Conservation (phyloP, 2,888 invertebrate species). For the Panorpa germanica region DNA sequence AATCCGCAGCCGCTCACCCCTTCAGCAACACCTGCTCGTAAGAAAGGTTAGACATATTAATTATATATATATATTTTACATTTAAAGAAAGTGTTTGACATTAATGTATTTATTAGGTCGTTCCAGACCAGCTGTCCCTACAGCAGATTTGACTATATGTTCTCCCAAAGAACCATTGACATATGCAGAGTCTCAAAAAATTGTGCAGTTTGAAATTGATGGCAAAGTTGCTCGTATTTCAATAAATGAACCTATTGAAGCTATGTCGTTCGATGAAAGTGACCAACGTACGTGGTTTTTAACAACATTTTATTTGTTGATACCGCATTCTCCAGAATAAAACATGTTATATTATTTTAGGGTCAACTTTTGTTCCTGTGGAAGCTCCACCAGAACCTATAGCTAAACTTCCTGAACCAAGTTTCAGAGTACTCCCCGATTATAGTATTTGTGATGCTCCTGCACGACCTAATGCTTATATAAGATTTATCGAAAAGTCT, state of each 20-base stretch:
- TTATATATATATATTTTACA: no score
- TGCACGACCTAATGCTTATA: constrained; percentile 71
- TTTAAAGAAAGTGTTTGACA: no score
- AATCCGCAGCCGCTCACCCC: constrained; percentile 48
- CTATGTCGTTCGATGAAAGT: constrained; percentile 48
- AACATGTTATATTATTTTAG: no score
- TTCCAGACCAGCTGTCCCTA: constrained; percentile 20
- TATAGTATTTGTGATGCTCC: constrained; percentile 72
- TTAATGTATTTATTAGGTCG: no score
- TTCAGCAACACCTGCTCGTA: constrained; percentile 37
- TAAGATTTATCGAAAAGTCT: constrained; percentile 86
- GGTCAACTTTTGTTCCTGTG: constrained; percentile 6
- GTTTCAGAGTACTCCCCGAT: constrained; percentile 48
- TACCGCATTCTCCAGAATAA: no score
- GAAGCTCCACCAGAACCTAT: constrained; percentile 24
- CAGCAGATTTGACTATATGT: constrained; percentile 27
- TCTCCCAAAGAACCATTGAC: constrained; percentile 51
- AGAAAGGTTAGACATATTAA: no score
- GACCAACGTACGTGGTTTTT: constrained; percentile 18
- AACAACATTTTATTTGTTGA: no score
- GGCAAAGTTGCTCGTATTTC: constrained; percentile 50
- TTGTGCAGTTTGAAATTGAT: constrained; percentile 75
- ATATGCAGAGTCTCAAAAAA: constrained; percentile 68
- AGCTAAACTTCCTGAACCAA: constrained; percentile 47
- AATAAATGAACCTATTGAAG: constrained; percentile 43